These are phyloP conservation scores for Anthrax anthrax DNA, from an alignment of 2,888 invertebrate species.

Conservation along the genomic window DNA sequence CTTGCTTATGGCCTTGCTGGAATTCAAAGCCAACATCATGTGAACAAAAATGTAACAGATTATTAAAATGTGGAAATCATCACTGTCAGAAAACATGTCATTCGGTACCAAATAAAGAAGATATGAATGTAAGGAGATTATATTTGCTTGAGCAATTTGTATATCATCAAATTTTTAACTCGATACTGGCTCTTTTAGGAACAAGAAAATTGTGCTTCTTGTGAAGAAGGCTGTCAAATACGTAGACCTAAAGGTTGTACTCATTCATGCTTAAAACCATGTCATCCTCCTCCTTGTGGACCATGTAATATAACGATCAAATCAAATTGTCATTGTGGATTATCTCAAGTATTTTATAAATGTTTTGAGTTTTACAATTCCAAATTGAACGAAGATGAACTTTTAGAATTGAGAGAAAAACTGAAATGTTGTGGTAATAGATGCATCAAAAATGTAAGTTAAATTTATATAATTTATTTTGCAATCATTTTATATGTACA, in stretches of 20 bases:
- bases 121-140: constrained; percentile 32
- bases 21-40: constrained; percentile 61
- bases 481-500: constrained; percentile 1
- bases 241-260: constrained; percentile 56
- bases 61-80: constrained; percentile 66
- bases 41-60: constrained; percentile 58
- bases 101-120: constrained; percentile 37
- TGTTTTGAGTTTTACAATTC: constrained; percentile 52
- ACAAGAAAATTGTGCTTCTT: constrained; percentile 41
- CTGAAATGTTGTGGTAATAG: constrained; percentile 57
- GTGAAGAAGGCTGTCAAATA: constrained; percentile 45
- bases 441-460: constrained; percentile 63
- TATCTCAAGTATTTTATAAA: constrained; percentile 57
- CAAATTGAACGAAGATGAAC: constrained; percentile 34
- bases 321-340: constrained; percentile 67
- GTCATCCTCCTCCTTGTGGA: constrained; percentile 61
- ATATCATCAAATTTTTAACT: background rate
- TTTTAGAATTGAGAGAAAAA: constrained; percentile 19
- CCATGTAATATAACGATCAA: constrained; percentile 57
- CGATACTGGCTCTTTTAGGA: constrained; percentile 22
- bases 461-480: constrained; percentile 4
- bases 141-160: background rate
- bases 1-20: constrained; percentile 51
- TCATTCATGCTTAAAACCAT: constrained; percentile 55
- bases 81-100: constrained; percentile 61